Percentiles rank a stretch among this genome's conserved stretches.
phyloP scores from a whole-genome alignment of 2,113 vertebrate genomes.

The Clinocottus analis region DNA sequence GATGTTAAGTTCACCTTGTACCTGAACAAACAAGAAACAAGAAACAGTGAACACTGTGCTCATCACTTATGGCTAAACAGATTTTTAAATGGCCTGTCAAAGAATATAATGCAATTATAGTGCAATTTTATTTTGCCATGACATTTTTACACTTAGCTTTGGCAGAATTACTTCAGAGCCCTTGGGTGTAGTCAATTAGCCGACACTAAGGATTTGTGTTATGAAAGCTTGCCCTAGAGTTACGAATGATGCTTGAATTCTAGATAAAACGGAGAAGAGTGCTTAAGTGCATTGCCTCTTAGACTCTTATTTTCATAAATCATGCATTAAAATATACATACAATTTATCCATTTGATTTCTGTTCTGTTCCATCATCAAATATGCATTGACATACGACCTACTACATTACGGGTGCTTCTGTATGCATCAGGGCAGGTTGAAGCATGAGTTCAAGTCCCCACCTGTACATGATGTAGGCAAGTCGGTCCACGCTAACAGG shows the following conservation, averaged over 20 bases:
- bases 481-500: conserved; percentile 88
- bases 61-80: conserved; percentile 18
- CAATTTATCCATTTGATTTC: conserved; percentile 36
- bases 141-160: conserved; percentile 35
- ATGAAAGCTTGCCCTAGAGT: conserved; percentile 23
- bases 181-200: conserved; percentile 46
- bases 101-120: conserved; percentile 11
- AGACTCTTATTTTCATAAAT: conserved; percentile 58
- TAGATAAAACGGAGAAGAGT: conserved; percentile 12
- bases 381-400: conserved; percentile 40
- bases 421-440: not conserved
- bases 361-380: conserved; percentile 44
- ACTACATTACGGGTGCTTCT: not conserved
- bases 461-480: conserved; percentile 95
- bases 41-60: conserved; percentile 16
- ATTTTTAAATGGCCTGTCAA: conserved; percentile 4
- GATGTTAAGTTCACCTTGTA: conserved; percentile 90
- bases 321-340: conserved; percentile 47
- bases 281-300: conserved; percentile 34
- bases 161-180: conserved; percentile 31
- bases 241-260: conserved; percentile 40
- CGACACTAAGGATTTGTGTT: conserved; percentile 16
- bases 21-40: conserved; percentile 73
- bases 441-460: not conserved
- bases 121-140: conserved; percentile 23